A percentile compares a stretch with the other conserved stretches of the same genome.
phyloP scores from a whole-genome alignment of 2,888 invertebrate species.

The Tinea trinotella region DNA sequence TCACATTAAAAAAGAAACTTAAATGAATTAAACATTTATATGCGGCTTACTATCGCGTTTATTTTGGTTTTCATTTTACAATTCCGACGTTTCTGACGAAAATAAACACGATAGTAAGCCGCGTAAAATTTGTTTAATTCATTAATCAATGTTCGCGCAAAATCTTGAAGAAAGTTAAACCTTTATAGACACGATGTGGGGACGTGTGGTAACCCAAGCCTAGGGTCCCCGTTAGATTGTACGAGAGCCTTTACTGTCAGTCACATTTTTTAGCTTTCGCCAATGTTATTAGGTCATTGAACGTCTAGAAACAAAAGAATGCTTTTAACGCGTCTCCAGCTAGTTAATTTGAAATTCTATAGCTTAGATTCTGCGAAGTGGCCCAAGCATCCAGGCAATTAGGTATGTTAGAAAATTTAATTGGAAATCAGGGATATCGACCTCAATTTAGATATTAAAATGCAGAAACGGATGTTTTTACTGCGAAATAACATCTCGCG shows the following conservation, averaged over 20 bases:
- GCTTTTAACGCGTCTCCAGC: not conserved
- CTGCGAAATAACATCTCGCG: constrained; percentile 5
- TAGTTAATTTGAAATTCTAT: constrained; percentile 4
- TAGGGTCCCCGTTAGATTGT: too few species aligned
- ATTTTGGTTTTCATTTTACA: too few species aligned
- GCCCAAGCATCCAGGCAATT: not conserved
- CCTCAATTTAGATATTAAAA: constrained; percentile 5
- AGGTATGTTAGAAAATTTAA: not conserved
- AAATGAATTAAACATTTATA: too few species aligned
- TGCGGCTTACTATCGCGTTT: too few species aligned
- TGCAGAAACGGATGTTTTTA: constrained; percentile 17
- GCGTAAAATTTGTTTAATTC: too few species aligned
- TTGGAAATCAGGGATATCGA: constrained; percentile 5
- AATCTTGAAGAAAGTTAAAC: too few species aligned
- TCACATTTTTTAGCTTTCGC: constrained; percentile 17
- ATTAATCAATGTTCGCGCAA: too few species aligned
- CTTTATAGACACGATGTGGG: too few species aligned
- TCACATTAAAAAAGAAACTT: too few species aligned
- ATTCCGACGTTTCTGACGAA: too few species aligned
- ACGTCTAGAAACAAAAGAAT: constrained; percentile 19
- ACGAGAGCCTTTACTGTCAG: constrained; percentile 11
- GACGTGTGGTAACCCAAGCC: too few species aligned
- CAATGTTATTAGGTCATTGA: constrained; percentile 18
- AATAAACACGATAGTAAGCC: too few species aligned
- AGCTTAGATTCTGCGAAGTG: not conserved